Base-by-base conservation (phyloP, 2,888 invertebrate species). In the Stenoptilia bipunctidactyla region DNA sequence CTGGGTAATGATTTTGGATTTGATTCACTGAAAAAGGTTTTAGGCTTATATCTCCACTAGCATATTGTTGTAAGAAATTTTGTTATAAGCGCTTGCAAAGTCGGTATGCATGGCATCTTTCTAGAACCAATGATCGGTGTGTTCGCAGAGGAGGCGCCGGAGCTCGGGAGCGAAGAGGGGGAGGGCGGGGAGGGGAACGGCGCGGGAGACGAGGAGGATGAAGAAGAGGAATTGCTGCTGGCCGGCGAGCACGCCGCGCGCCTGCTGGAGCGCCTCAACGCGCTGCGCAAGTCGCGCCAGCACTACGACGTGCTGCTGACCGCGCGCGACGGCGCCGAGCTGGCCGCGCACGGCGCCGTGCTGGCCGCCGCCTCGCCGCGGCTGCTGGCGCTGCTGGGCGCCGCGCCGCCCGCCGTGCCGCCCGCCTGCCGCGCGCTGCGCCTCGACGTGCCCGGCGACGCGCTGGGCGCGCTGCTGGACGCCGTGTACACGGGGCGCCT, bases 281-380 rank as follows among this genome's bases (percentile, higher is more conserved):
- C 89, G 79, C 89, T 94, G 87, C 86, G 93, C 56, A 92, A 92
- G 73, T 91, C 92, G 66, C 88, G 90, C 42, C 92, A 94, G 66
- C 93, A 95, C 75, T 95, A 92, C 80, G 95, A 95, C 82, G 92
- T 92, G 53, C 87, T 91, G 58, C 85, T 95, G 56, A 90, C 92
- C 68, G 93, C 92, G 61, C 87, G 87, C 80, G 85, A 84, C 43
- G 69, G 56, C 43, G 76, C 74, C 59, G 47, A 58, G 45, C 60
- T 73, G 50, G 52, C 73, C 20, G 94, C 93, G 68, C 95, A 95
- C 69, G 86, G 91, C 52, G 92, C 92, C 38, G 91, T 94, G 43
- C 80, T 94, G 53, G 93, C 92, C 2, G 90, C 92, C 50, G 89
- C 89, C 37, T 92, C 92, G 50, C 90, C 92, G 3, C 90, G 90